These are phyloP conservation scores for Helogale parvula DNA, from an alignment of 2,113 vertebrate genomes.

Conservation along the genomic window DNA sequence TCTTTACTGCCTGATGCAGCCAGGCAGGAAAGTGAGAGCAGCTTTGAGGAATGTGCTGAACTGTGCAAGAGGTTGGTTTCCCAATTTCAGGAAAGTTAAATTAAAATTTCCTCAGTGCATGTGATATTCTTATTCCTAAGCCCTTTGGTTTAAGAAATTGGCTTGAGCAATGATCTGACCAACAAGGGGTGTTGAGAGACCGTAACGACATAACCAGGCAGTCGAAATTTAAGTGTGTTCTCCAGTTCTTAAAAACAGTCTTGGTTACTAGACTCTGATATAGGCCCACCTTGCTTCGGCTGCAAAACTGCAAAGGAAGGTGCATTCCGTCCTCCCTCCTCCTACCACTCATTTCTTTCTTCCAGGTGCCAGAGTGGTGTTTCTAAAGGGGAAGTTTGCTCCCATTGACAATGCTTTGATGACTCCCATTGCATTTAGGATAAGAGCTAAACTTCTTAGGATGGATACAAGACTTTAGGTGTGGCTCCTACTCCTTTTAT, in stretches of 20 bases:
- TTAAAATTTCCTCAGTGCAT: slow-evolving; percentile 70
- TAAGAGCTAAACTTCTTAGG: neutral
- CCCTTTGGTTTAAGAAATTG: slow-evolving; percentile 63
- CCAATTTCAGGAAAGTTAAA: slow-evolving; percentile 56
- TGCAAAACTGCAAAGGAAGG: neutral
- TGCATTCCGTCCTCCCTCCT: neutral
- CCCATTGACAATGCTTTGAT: neutral
- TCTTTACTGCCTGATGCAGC: neutral
- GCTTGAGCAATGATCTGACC: slow-evolving; percentile 46
- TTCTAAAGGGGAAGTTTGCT: neutral
- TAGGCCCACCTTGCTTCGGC: neutral
- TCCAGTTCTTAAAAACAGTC: neutral
- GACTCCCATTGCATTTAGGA: neutral
- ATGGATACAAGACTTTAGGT: neutral
- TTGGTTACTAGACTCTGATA: rapidly evolving
- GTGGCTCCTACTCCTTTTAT: neutral
- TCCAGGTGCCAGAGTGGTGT: neutral
- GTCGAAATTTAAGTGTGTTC: neutral
- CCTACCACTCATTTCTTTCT: neutral
- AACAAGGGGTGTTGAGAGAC: slow-evolving; percentile 18
- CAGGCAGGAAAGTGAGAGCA: slow-evolving; percentile 68
- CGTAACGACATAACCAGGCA: slow-evolving; percentile 59
- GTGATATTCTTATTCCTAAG: slow-evolving; percentile 51
- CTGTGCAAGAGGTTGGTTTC: slow-evolving; percentile 70
- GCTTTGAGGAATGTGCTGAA: slow-evolving; percentile 79